Evolutionary conservation across 2,888 invertebrate genomes (phyloP).

Genomic region (Allygus modestus): DNA sequence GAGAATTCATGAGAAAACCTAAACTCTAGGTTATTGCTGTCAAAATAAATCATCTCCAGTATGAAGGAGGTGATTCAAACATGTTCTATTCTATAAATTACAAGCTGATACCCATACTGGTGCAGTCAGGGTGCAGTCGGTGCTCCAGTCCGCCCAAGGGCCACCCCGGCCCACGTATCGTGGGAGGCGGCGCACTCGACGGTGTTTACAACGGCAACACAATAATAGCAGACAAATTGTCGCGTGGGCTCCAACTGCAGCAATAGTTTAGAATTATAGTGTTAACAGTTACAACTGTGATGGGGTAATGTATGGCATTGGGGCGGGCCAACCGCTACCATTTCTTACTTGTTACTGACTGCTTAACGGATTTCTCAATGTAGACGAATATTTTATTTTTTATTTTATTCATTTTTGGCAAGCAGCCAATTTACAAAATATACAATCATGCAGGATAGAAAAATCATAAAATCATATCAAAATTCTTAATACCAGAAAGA

Average conservation of each 20-base stretch:
- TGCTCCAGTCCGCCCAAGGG: neutral
- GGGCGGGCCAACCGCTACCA: no score
- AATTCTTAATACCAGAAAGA: no score
- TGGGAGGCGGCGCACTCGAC: neutral
- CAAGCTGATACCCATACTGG: neutral
- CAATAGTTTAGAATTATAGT: constrained; percentile 23
- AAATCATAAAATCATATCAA: no score
- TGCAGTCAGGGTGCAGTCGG: neutral
- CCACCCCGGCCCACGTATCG: neutral
- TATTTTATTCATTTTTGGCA: no score
- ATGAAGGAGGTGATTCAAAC: neutral
- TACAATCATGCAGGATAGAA: no score
- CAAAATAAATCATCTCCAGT: neutral
- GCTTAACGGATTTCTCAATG: no score
- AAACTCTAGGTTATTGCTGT: neutral
- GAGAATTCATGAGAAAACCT: neutral
- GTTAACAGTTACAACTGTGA: constrained; percentile 27
- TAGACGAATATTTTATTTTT: no score
- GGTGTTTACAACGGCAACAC: constrained; percentile 36
- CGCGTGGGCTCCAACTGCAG: constrained; percentile 28
- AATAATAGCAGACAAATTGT: constrained; percentile 44
- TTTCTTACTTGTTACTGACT: no score
- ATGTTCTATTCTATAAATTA: neutral
- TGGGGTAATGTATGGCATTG: neutral
- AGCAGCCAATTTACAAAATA: no score